Base-by-base conservation (phyloP, 1,140 invertebrate genomes). In the Ruditapes philippinarum region DNA sequence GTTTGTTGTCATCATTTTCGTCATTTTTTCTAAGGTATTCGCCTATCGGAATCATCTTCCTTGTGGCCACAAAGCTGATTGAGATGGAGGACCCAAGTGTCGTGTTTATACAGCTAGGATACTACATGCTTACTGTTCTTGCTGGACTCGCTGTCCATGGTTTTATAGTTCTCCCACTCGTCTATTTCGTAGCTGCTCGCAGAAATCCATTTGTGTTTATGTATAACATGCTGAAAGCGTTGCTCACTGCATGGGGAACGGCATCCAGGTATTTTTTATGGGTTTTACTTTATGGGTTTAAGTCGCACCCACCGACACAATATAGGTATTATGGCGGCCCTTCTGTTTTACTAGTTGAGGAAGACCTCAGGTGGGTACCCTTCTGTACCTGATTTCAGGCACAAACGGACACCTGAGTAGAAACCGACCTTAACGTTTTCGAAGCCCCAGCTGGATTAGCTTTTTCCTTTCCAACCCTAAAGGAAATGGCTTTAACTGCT, bases 21-120 rank as follows among this genome's bases (percentile, higher is more conserved):
- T n/a, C n/a, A n/a, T n/a, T n/a, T n/a, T n/a, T n/a, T 45, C 14
- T 12, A 74, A 94, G 98, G 98, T 96, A 98, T 84, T 99, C 98
- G 36, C 99, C 98, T 0, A 95, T 99, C 36, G 98, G 98, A 87
- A 98, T 99, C 0, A 97, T 98, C 80, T 99, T 99, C 95, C 96
- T 99, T 57, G 98, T 99, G 65, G 97, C 98, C 11, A 97, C 98
- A 40, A 98, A 99, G 95, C 97, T 99, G 76, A 96, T 99, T 92
- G 98, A 98, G 93, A 98, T 99, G 93, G 96, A 97, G 4, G 97
- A 98, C 85, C 91, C 93, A 25, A 91, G 19, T 0, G 86, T 87
- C 4, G 90, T 93, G 36, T 91, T 95, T 54, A 74, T 84, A 31
- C 91, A 93, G 80, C 88, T 96, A 0, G 94, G 93, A 0, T 92